Evolutionary conservation across 2,113 vertebrate genomes (phyloP), one percentile per base, ranked within the genome.

Genomic region (Lasiurus cinereus): DNA sequence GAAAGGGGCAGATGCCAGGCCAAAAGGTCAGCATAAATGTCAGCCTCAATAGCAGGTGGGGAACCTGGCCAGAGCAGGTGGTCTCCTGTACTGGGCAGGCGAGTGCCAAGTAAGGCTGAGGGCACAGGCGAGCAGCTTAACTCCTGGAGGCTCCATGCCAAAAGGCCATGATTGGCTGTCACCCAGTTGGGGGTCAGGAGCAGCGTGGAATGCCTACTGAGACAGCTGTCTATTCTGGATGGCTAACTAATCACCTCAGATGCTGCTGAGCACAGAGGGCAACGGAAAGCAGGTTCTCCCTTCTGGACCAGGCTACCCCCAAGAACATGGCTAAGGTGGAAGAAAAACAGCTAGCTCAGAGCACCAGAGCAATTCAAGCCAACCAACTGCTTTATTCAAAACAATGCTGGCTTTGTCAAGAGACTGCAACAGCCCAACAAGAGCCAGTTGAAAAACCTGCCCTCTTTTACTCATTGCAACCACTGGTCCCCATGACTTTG

Each of bases 401-500:
- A 90, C 87, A 97, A 94, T 93, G 91, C 43, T 52, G 50, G 96
- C 93, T 96, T 88, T 95, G 56, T 93, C 39, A 48, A 12, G 85
- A 97, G 83, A 90, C 1, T 64, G 80, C 79, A 83, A 91, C 4
- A 11, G 87, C 93, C 56, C 62, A 50, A 82, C 13, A 64, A 0
- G 2, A 91, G 66, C 83, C 90, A 85, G 52, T 13, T 84, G 50
- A 79, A 89, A 95, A 91, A 27, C 72, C 52, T 66, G 48, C 91
- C 77, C 14, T 80, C 66, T 13, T 54, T 94, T 92, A 80, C 90
- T 86, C 84, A 62, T 24, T 94, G n/a, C 52, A 59, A 39, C 59
- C 52, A 90, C 91, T 27, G 16, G 92, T 92, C 69, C 54, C 76
- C 31, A 31, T 64, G 78, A 90, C 89, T 72, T 82, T 73, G 73